Evolutionary conservation across 2,113 vertebrate genomes (phyloP).

Genomic region (Sylvia atricapilla): DNA sequence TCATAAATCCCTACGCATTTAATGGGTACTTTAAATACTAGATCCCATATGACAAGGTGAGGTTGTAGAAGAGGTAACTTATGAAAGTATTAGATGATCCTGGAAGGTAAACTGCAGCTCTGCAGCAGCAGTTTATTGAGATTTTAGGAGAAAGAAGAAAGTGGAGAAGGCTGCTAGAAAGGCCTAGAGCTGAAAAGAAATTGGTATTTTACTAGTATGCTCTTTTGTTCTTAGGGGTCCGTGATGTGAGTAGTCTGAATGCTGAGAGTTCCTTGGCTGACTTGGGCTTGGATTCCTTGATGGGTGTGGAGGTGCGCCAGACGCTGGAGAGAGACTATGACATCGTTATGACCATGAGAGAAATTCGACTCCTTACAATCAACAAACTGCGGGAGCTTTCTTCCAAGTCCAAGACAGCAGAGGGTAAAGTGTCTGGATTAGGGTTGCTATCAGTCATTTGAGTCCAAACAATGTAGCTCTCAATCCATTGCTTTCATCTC

Average conservation of each 20-base stretch:
- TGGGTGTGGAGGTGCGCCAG: conserved; percentile 97
- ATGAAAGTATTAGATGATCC: neutral
- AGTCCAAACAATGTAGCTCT: neutral
- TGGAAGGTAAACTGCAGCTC: neutral
- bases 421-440: conserved; percentile 62
- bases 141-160: neutral
- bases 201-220: neutral
- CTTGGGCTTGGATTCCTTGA: conserved; percentile 92
- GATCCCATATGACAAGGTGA: neutral
- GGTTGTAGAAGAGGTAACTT: neutral
- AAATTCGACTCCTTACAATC: conserved; percentile 88
- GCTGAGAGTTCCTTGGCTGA: conserved; percentile 86
- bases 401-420: conserved; percentile 36
- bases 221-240: conserved; percentile 78
- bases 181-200: neutral
- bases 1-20: neutral
- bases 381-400: conserved; percentile 84
- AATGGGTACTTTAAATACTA: neutral
- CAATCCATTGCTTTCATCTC: neutral
- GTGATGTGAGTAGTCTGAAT: conserved; percentile 82
- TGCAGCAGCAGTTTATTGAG: neutral
- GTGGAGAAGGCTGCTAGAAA: neutral
- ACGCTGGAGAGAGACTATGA: conserved; percentile 89
- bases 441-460: neutral
- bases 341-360: conserved; percentile 88